Conservation (phyloP, 2,797 vertebrate species). For the Rhincodon typus region DNA sequence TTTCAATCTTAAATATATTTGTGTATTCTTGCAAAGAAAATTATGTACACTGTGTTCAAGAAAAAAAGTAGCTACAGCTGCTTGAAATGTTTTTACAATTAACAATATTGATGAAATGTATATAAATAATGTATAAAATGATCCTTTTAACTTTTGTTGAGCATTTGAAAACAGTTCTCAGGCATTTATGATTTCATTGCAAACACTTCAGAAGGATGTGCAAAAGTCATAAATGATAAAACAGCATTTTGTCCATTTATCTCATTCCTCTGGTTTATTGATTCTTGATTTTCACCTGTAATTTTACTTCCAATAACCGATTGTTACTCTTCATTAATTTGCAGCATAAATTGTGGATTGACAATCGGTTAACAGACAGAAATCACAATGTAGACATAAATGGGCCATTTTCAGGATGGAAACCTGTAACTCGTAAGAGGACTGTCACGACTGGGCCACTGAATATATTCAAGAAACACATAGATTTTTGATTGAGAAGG, state of each 20-base stretch:
- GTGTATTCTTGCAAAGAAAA: background rate
- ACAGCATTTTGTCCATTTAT: background rate
- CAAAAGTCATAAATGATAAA: background rate
- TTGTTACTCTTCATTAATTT: background rate
- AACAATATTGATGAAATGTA: background rate
- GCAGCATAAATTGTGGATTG: background rate
- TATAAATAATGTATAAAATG: background rate
- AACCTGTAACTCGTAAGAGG: too few relatives aligned
- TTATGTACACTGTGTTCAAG: too few relatives aligned
- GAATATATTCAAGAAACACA: too few relatives aligned
- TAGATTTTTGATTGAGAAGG: too few relatives aligned
- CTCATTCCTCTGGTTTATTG: background rate
- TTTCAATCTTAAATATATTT: background rate
- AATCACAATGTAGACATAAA: too few relatives aligned
- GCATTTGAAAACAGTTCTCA: background rate
- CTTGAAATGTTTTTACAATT: background rate
- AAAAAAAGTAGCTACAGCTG: background rate
- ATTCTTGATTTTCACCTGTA: background rate
- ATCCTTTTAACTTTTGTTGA: background rate
- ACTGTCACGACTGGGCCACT: too few relatives aligned
- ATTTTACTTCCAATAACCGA: background rate
- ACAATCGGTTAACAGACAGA: too few relatives aligned
- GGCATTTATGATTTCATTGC: background rate
- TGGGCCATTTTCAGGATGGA: too few relatives aligned
- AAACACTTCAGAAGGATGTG: background rate